Evolutionary conservation across 2,113 vertebrate species (phyloP).

Genomic region (Hepsetus odoe): DNA sequence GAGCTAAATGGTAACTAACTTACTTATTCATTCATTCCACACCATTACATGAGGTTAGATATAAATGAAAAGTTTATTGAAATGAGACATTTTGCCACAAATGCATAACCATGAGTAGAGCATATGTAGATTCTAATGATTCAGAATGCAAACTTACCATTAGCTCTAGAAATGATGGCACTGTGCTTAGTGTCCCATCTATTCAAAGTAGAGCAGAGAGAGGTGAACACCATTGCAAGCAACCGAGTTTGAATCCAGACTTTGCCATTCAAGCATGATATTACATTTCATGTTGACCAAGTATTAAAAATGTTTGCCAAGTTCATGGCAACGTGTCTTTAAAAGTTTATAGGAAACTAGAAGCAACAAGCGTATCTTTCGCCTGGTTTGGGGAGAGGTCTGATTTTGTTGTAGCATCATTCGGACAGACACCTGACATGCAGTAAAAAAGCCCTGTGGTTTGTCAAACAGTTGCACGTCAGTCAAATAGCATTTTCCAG

Average conservation of each 20-base stretch:
- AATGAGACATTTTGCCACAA: neutral
- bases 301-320: too few species aligned
- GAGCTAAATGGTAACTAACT: constrained; percentile 10
- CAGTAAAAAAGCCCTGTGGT: too few species aligned
- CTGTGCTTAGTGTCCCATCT: neutral
- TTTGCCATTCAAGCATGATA: neutral
- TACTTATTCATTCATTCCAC: constrained; percentile 6
- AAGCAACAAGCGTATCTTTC: too few species aligned
- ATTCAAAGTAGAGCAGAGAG: neutral
- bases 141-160: neutral
- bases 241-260: neutral
- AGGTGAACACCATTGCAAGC: neutral
- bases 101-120: neutral
- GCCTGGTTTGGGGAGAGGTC: too few species aligned
- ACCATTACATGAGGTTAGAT: neutral
- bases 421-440: too few species aligned
- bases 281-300: neutral
- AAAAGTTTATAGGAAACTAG: too few species aligned
- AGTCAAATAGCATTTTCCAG: too few species aligned
- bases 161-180: neutral
- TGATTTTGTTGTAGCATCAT: too few species aligned
- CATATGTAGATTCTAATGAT: neutral
- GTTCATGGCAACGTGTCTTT: neutral
- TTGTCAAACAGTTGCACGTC: too few species aligned
- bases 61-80: neutral